A percentile compares a stretch with the other conserved stretches of the same genome.
Evolutionary conservation across 1,140 invertebrate species (phyloP).

Genomic region (Papilio glaucus): DNA sequence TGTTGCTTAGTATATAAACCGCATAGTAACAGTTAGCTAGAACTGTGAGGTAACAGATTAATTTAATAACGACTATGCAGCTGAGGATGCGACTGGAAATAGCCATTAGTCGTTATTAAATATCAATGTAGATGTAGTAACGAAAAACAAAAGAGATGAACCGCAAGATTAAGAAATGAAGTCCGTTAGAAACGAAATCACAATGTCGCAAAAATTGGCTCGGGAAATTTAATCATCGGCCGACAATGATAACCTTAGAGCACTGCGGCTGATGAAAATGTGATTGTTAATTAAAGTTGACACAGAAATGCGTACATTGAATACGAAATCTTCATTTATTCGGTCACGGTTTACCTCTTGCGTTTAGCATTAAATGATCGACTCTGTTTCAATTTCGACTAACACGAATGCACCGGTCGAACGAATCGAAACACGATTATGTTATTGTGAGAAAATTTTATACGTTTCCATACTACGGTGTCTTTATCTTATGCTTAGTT

Average conservation of each 20-base stretch:
- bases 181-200: slow-evolving; percentile 61
- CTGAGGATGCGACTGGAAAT: neutral
- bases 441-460: slow-evolving; percentile 80
- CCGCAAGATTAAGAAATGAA: slow-evolving; percentile 58
- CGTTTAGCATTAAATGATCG: slow-evolving; percentile 81
- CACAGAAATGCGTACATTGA: slow-evolving; percentile 77
- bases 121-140: neutral
- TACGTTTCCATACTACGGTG: slow-evolving; percentile 59
- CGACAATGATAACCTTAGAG: slow-evolving; percentile 65
- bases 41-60: no score
- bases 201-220: slow-evolving; percentile 61
- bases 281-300: slow-evolving; percentile 82
- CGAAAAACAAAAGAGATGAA: slow-evolving; percentile 45
- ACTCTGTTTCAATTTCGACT: slow-evolving; percentile 82
- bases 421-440: slow-evolving; percentile 81
- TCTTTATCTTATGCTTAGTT: slow-evolving; percentile 70
- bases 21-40: no score
- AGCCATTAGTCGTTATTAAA: neutral
- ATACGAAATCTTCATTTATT: slow-evolving; percentile 81
- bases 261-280: slow-evolving; percentile 74
- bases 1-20: no score
- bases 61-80: no score
- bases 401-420: slow-evolving; percentile 77
- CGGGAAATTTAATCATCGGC: slow-evolving; percentile 69
- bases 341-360: slow-evolving; percentile 75